These are phyloP conservation scores for Dermolepida albohirtum DNA, from an alignment of 2,888 invertebrate genomes.

Conservation along the genomic window DNA sequence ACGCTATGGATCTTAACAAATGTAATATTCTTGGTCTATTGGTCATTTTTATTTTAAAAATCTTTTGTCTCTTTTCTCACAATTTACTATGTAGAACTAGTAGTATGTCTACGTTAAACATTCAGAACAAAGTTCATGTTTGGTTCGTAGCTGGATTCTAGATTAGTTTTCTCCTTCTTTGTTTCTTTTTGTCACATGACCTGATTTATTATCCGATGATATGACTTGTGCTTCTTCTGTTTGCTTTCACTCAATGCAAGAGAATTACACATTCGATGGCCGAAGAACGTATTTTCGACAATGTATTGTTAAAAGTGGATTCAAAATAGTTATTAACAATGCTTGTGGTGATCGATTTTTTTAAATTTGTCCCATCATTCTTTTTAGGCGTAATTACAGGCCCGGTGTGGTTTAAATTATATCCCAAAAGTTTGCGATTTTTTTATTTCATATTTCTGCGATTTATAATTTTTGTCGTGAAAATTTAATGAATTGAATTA, in stretches of 20 bases:
- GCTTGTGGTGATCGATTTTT: no score
- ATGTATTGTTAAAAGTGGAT: no score
- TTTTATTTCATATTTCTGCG: no score
- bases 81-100: background rate
- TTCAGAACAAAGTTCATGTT: slow-evolving; percentile 2
- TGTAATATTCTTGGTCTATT: slow-evolving; percentile 42
- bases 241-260: no score
- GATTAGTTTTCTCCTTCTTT: slow-evolving; percentile 8
- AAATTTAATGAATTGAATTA: no score
- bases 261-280: background rate
- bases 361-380: no score
- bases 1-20: slow-evolving; percentile 43
- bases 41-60: slow-evolving; percentile 38
- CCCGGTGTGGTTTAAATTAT: no score
- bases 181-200: slow-evolving; percentile 13
- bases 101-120: background rate
- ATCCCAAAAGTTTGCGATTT: no score
- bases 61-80: background rate
- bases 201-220: slow-evolving; percentile 5
- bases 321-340: no score
- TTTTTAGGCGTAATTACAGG: no score
- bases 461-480: no score
- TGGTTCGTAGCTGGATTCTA: background rate
- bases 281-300: background rate
- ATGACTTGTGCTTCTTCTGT: background rate